These are phyloP conservation scores for Haliclystus octoradiatus DNA, from an alignment of 30 jellyfish, hydroid and myxozoan genomes.

Conservation along the genomic window DNA sequence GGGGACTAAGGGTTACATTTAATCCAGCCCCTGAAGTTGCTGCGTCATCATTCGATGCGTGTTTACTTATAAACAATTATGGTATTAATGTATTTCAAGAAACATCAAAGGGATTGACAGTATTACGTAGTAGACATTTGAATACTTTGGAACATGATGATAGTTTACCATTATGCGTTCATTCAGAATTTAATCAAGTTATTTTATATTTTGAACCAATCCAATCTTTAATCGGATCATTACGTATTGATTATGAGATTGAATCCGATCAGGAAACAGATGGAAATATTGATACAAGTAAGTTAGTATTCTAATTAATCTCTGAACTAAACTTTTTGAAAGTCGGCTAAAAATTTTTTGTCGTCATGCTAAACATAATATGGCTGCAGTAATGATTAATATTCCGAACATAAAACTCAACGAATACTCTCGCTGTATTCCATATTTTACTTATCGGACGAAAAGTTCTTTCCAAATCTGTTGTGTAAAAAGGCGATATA, in stretches of 20 bases:
- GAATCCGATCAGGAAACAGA: not conserved
- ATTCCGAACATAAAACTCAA: too few species aligned
- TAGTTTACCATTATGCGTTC: not conserved
- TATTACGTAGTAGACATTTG: too few species aligned
- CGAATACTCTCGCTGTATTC: too few species aligned
- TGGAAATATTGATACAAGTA: not conserved
- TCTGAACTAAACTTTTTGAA: too few species aligned
- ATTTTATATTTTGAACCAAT: not conserved
- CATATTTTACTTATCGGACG: too few species aligned
- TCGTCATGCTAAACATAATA: too few species aligned
- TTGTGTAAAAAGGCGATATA: too few species aligned
- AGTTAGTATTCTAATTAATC: too few species aligned
- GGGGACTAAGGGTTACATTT: not conserved
- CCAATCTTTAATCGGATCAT: not conserved
- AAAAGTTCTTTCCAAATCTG: too few species aligned
- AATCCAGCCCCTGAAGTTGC: not conserved
- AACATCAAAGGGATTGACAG: not conserved
- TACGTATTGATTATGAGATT: not conserved
- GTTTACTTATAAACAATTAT: not conserved
- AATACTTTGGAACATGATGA: not conserved
- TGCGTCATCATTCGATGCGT: not conserved
- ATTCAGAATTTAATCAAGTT: not conserved
- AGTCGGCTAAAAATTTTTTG: too few species aligned
- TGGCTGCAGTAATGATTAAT: too few species aligned
- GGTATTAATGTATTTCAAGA: not conserved